Evolutionary conservation across 2,797 vertebrate genomes (phyloP), one percentile per base, ranked within the genome.

Genomic region (Simalia tracyae): DNA sequence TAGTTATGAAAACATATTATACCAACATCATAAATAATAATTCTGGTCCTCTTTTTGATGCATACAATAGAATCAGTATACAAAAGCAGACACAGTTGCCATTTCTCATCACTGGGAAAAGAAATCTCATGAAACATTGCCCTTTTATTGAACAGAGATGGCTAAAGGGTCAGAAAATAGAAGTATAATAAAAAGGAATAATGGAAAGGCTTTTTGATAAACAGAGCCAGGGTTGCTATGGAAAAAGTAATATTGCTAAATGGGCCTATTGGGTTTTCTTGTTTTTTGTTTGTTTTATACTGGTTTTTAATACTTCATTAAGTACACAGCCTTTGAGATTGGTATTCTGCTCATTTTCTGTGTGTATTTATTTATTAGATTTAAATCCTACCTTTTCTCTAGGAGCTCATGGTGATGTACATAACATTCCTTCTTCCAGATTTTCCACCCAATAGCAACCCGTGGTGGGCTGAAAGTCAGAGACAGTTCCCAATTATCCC

Each of bases 191-290:
- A 93, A 97, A 95, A 96, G 94, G 93, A 92, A 96, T 95, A 96
- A 95, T 93, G 91, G 88, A 94, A 92, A 94, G 95, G 86, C 92
- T 92, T 97, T 96, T 95, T 94, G 91, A 96, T 95, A 94, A 96
- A 96, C 95, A 97, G 93, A 94, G 92, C 92, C 93, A 95, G 0
- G 1, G 96, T 97, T 97, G 95, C 91, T 95, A 96, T 95, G 92
- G 95, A 0, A 91, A 97, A 91, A 0, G 92, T 87, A 91, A 95
- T 94, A 89, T 50, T 59, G n/a, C 90, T 90, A 91, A 93, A 89
- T 92, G 87, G 95, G 86, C 61, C 85, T 94, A 72, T 92, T 93
- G 91, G 46, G 94, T 91, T 84, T 1, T 54, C 8, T 54, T 6
- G 50, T 54, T 50, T 50, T 2, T 4, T 50, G 2, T 36, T 36